These are phyloP conservation scores for Aphidius ervi DNA, from an alignment of 1,140 invertebrate genomes.

Conservation along the genomic window DNA sequence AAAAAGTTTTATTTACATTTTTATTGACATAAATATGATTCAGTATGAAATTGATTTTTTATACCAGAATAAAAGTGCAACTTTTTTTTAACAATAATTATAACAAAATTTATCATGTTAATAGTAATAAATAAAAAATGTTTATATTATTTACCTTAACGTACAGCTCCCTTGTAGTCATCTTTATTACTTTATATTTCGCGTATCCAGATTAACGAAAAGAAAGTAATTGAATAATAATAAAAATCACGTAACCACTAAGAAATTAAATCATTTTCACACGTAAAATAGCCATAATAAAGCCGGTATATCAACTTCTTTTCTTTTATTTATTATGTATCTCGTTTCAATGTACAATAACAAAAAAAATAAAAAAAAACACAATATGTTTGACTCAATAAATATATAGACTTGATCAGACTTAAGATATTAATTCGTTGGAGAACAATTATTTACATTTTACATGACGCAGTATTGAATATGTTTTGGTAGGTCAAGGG, in stretches of 20 bases:
- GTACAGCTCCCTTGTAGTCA: constrained; percentile 51
- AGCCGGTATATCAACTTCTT: constrained; percentile 1
- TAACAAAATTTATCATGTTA: not conserved
- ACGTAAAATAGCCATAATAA: constrained; percentile 8
- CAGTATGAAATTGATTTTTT: no score
- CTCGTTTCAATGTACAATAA: not conserved
- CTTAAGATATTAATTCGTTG: not conserved
- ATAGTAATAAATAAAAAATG: no score
- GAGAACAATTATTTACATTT: no score
- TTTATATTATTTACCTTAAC: constrained; percentile 40
- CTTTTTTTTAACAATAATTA: not conserved
- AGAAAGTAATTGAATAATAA: constrained; percentile 8
- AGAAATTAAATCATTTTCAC: constrained; percentile 8
- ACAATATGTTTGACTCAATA: not conserved
- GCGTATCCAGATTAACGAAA: constrained; percentile 6
- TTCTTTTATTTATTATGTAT: not conserved
- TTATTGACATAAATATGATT: no score
- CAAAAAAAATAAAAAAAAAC: no score
- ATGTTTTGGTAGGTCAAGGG: not conserved
- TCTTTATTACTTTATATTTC: constrained; percentile 17
- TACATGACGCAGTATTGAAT: no score
- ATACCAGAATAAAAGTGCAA: no score
- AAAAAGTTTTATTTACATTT: no score
- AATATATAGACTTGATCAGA: no score
- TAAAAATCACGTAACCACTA: not conserved